These are phyloP conservation scores for Andrena hattorfiana DNA, from an alignment of 2,888 invertebrate species.

Conservation along the genomic window DNA sequence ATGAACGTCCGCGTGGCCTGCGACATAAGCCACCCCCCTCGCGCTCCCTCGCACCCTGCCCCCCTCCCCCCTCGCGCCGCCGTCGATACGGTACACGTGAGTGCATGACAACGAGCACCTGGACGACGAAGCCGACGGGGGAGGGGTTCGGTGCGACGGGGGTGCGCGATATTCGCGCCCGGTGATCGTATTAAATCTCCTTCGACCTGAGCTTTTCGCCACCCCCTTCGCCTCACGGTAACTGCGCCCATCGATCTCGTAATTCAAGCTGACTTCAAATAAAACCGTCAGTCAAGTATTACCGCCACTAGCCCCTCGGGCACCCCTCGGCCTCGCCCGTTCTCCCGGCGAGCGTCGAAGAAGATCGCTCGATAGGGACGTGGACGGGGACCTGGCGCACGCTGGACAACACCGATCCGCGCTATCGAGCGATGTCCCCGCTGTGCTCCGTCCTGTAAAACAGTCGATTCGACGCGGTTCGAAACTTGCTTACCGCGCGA, in stretches of 20 bases:
- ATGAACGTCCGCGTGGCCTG: slow-evolving; percentile 78
- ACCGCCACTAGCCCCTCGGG: slow-evolving; percentile 14
- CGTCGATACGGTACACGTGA: slow-evolving; percentile 62
- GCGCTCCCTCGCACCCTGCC: neutral
- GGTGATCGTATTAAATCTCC: slow-evolving; percentile 79
- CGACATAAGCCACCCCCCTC: slow-evolving; percentile 62
- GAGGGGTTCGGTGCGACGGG: slow-evolving; percentile 26
- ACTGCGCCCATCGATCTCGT: slow-evolving; percentile 72
- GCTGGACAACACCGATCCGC: slow-evolving; percentile 23
- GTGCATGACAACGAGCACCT: slow-evolving; percentile 78
- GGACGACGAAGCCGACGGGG: slow-evolving; percentile 69
- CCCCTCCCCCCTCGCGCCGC: neutral
- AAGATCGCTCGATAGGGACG: slow-evolving; percentile 25
- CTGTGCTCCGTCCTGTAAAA: neutral
- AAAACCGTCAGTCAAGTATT: slow-evolving; percentile 71
- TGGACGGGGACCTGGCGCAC: neutral
- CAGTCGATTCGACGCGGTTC: neutral
- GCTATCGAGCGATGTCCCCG: neutral
- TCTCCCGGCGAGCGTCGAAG: slow-evolving; percentile 22
- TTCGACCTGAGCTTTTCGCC: slow-evolving; percentile 73
- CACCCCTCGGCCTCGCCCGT: neutral
- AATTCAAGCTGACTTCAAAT: slow-evolving; percentile 74
- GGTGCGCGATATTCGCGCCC: slow-evolving; percentile 73
- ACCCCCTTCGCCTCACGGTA: slow-evolving; percentile 34
- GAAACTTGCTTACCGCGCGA: neutral